A percentile compares a stretch with the other conserved stretches of the same genome.
Evolutionary conservation across 1,140 invertebrate species (phyloP).

Genomic region (Drosophila tristis): DNA sequence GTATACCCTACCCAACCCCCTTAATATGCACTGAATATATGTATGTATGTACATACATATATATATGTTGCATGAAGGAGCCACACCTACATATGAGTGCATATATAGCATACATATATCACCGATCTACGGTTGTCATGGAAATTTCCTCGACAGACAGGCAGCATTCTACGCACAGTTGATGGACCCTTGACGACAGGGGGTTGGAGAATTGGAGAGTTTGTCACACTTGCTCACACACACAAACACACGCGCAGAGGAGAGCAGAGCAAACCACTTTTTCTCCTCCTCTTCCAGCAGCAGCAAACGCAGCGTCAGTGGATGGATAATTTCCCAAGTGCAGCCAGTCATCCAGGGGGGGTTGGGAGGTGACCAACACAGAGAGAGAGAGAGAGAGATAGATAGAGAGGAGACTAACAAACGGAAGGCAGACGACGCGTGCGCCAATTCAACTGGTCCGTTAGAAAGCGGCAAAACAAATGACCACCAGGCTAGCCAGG

Average conservation of each 20-base stretch:
- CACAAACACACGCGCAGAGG: not conserved
- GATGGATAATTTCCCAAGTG: constrained; percentile 27
- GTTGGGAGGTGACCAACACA: not conserved
- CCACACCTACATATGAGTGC: constrained; percentile 22
- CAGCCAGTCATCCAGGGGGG: constrained; percentile 5
- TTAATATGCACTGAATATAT: not conserved
- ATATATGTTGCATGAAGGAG: not conserved
- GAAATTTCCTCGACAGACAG: too few relatives aligned
- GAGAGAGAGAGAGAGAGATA: not conserved
- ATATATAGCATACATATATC: too few relatives aligned
- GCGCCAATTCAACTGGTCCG: constrained; percentile 79
- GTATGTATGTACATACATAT: not conserved
- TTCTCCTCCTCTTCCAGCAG: constrained; percentile 10
- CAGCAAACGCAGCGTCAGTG: constrained; percentile 9
- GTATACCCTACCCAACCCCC: not conserved
- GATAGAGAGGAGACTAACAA: constrained; percentile 17
- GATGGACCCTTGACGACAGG: too few relatives aligned
- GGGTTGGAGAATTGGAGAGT: constrained; percentile 5
- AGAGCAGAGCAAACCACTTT: constrained; percentile 19
- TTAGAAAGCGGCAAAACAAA: constrained; percentile 81
- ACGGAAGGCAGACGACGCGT: constrained; percentile 54
- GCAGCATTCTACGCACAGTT: too few relatives aligned
- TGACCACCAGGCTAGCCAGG: constrained; percentile 55
- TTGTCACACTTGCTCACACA: constrained; percentile 4
- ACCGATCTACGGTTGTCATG: too few relatives aligned